Base-by-base conservation (phyloP, 2,797 vertebrate genomes). In the Diglossa cyanea region DNA sequence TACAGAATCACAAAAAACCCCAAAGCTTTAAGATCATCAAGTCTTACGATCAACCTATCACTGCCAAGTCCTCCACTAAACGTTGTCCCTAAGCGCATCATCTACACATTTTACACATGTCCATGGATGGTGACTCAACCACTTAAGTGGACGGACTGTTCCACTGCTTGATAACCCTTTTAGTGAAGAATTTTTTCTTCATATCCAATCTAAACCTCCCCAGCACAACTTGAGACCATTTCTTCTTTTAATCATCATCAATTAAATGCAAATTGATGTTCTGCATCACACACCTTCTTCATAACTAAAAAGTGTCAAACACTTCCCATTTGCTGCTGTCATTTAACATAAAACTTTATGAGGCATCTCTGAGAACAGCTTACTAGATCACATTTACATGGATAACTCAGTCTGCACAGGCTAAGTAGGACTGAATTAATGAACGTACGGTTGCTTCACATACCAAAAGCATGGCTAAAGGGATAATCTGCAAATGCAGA, bases 371-470 rank as follows among this genome's bases (percentile, higher is more conserved):
- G 21, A 83, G 57, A 91, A 68, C 2, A 81, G 60, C 77, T 87
- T 67, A 16, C 57, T 37, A 79, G 66, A 81, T 40, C 35, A 33
- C 62, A 76, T 13, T 66, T 20, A 31, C 60, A 86, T 2, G 42
- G 77, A 48, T 66, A 93, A 70, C 50, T 57, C 21, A 1, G 35
- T 7, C 19, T 74, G 45, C 57, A 74, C 1, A 5, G 61, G 75
- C 55, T 71, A 85, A 71, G 87, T 3, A 58, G 68, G n/a, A 62
- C 74, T 77, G 75, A 90, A 94, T 61, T 86, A 94, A 90, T 66
- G 54, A 90, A 73, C 2, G 28, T 30, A 40, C 70, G 33, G 44
- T 71, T 92, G 70, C 62, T 93, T 88, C 54, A 39, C 25, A 8
- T 50, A 68, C 40, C 45, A 42, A 72, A 81, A 25, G 16, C 24